phyloP scores from a whole-genome alignment of 2,797 vertebrate species.

The Decapterus maruadsi region DNA sequence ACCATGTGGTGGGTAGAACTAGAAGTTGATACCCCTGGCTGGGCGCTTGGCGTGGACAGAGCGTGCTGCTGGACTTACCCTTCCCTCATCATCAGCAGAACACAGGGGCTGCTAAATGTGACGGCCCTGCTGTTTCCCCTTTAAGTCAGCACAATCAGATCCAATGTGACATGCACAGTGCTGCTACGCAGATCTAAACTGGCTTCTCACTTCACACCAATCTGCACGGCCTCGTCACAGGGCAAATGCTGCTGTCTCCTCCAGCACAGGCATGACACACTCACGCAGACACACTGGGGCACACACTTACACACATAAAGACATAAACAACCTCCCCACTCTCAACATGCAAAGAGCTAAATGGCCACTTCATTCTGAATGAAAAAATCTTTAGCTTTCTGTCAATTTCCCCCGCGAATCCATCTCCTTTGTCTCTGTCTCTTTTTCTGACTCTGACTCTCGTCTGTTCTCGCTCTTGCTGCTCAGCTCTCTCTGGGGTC shows the following conservation, averaged over 20 bases:
- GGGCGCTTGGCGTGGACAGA: slow-evolving; percentile 34
- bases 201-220: slow-evolving; percentile 82
- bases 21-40: slow-evolving; percentile 30
- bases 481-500: slow-evolving; percentile 10
- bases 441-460: slow-evolving; percentile 39
- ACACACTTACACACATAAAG: slow-evolving; percentile 14
- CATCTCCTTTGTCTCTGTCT: slow-evolving; percentile 43
- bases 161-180: slow-evolving; percentile 76
- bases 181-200: slow-evolving; percentile 73
- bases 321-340: slow-evolving; percentile 26
- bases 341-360: slow-evolving; percentile 48
- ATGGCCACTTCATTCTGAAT: slow-evolving; percentile 55
- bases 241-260: slow-evolving; percentile 81
- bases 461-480: slow-evolving; percentile 20
- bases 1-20: slow-evolving; percentile 24
- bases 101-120: slow-evolving; percentile 65
- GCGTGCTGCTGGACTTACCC: slow-evolving; percentile 32
- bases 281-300: slow-evolving; percentile 28
- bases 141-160: slow-evolving; percentile 72
- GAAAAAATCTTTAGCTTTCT: slow-evolving; percentile 47
- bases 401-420: slow-evolving; percentile 49
- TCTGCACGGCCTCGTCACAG: slow-evolving; percentile 71
- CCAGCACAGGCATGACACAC: slow-evolving; percentile 51
- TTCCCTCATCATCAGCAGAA: slow-evolving; percentile 60
- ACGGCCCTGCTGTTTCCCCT: slow-evolving; percentile 62